Base-by-base conservation (phyloP, 1,140 invertebrate species). In the Subanguina moxae region DNA sequence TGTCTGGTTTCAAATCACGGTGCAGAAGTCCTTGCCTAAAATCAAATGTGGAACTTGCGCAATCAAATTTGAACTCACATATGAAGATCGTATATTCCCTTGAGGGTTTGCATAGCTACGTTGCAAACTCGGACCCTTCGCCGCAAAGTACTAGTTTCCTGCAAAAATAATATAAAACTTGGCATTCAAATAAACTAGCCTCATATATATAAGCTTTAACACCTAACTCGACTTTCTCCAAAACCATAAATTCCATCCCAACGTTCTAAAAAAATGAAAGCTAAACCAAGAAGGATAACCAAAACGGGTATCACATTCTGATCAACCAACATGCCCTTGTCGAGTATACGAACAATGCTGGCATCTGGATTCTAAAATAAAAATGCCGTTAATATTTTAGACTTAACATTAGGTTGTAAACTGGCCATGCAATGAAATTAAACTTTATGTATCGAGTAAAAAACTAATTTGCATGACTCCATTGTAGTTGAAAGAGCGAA, bases 241-340 rank as follows among this genome's bases (percentile, higher is more conserved):
- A 59, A n/a, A 76, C 75, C 69, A 76, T 76, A 57, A 76, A 76
- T 56, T 76, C 65, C 57, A 78, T 73, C 9, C 57, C 70, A n/a
- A 70, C 59, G 23, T 68, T 70, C 38, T 74, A 56, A 11, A 38
- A 38, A n/a, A n/a, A n/a, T n/a, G n/a, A n/a, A n/a, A n/a, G n/a
- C n/a, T n/a, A n/a, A n/a, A n/a, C n/a, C n/a, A n/a, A n/a, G n/a
- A n/a, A n/a, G n/a, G n/a, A n/a, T n/a, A n/a, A n/a, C n/a, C n/a
- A n/a, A n/a, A n/a, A 38, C 32, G 11, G 3, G 11, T 5, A 3
- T 38, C 32, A 38, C 48, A 21, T 19, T 25, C 13, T 76, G 67
- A 62, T 78, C 75, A 9, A 62, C 65, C 15, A 76, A 43, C 66
- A 76, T 69, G 27, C 74, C 74, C 7, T 78, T 75, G 56, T 76